Evolutionary conservation across 2,113 vertebrate species (phyloP).

Genomic region (Stigmatopora argus): DNA sequence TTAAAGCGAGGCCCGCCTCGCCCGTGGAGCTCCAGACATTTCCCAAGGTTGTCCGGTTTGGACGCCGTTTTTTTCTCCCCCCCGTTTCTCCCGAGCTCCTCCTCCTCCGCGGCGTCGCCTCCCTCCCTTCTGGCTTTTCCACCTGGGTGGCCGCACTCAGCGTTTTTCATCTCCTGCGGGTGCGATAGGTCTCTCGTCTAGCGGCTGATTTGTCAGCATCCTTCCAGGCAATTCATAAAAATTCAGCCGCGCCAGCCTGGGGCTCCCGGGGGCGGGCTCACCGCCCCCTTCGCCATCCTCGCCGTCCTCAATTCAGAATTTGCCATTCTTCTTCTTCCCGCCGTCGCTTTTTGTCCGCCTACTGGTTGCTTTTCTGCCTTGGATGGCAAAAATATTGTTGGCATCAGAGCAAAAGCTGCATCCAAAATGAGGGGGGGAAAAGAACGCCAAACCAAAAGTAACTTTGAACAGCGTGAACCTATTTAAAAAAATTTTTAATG

Average conservation of each 20-base stretch:
- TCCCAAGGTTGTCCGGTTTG: constrained; percentile 57
- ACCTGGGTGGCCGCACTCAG: constrained; percentile 68
- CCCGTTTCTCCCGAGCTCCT: constrained; percentile 64
- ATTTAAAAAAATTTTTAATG: too few relatives aligned
- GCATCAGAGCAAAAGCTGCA: too few relatives aligned
- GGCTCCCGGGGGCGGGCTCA: constrained; percentile 19
- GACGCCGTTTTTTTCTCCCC: constrained; percentile 51
- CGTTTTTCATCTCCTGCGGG: constrained; percentile 76
- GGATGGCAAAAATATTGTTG: too few relatives aligned
- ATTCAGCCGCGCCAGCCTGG: constrained; percentile 64
- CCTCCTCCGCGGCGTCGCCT: constrained; percentile 35
- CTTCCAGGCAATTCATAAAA: constrained; percentile 73
- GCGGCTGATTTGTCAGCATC: constrained; percentile 77
- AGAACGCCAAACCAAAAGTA: too few relatives aligned
- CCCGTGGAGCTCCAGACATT: constrained; percentile 16
- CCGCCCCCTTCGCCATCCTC: constrained; percentile 5
- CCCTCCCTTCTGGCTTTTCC: constrained; percentile 43
- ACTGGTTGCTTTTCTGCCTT: neutral
- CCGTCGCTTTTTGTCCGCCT: neutral
- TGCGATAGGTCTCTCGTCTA: constrained; percentile 71
- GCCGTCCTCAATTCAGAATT: constrained; percentile 10
- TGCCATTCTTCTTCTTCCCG: neutral
- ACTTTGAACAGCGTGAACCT: too few relatives aligned
- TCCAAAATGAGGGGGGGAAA: too few relatives aligned
- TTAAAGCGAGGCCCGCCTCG: constrained; percentile 37